Conservation (phyloP, 2,113 vertebrate genomes). For the Tor tambroides region DNA sequence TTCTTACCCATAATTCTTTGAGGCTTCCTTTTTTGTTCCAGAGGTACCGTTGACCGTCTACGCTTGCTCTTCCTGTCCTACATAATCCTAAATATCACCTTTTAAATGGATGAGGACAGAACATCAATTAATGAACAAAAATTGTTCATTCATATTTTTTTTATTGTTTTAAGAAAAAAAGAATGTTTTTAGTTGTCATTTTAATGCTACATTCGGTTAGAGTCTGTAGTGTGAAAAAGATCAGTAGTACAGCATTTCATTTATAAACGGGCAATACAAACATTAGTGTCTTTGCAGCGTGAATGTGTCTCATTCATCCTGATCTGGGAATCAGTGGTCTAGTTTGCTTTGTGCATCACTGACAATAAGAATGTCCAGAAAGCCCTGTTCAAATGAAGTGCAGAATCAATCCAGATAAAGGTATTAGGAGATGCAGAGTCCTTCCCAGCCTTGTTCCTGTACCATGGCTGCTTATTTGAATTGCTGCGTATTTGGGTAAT, state of each 20-base stretch:
- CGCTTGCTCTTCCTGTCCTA: background rate
- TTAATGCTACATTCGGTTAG: background rate
- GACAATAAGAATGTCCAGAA: background rate
- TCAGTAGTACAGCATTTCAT: background rate
- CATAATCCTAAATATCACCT: background rate
- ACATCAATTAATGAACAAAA: background rate
- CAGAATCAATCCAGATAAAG: background rate
- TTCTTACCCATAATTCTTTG: background rate
- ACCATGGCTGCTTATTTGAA: background rate
- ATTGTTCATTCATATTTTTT: background rate
- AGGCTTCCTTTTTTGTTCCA: background rate
- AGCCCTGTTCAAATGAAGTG: background rate
- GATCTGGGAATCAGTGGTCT: fast-evolving
- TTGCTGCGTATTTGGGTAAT: background rate
- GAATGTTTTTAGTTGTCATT: background rate
- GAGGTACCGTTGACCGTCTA: background rate
- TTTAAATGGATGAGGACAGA: background rate
- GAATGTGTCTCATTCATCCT: too few relatives aligned
- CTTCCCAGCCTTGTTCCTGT: background rate
- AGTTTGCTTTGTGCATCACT: background rate
- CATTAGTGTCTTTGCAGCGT: background rate
- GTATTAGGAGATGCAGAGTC: background rate
- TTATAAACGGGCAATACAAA: background rate
- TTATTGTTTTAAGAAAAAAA: too few relatives aligned
- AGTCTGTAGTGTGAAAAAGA: background rate